A percentile compares a stretch with the other conserved stretches of the same genome.
These are phyloP conservation scores for Druceiella hillmani DNA, from an alignment of 2,888 invertebrate genomes.

Conservation along the genomic window DNA sequence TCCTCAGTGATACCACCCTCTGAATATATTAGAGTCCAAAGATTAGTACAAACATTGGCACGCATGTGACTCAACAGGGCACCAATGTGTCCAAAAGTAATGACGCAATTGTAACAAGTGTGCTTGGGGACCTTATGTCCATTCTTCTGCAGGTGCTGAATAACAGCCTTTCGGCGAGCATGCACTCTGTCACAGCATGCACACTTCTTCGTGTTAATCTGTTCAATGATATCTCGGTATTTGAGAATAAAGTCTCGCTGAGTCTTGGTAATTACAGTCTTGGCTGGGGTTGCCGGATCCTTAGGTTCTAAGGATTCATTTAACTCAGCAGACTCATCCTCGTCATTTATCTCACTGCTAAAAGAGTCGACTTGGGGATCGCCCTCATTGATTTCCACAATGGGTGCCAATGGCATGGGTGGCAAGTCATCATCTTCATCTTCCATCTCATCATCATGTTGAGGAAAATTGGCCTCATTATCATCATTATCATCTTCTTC, in stretches of 20 bases:
- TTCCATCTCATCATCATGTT: slow-evolving; percentile 22
- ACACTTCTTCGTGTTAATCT: slow-evolving; percentile 47
- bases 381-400: slow-evolving; percentile 46
- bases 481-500: slow-evolving; percentile 28
- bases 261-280: slow-evolving; percentile 33
- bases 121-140: slow-evolving; percentile 55
- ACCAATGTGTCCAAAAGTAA: slow-evolving; percentile 51
- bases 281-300: slow-evolving; percentile 1
- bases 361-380: slow-evolving; percentile 39
- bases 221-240: slow-evolving; percentile 44
- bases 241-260: slow-evolving; percentile 45
- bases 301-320: slow-evolving; percentile 39
- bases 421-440: slow-evolving; percentile 40
- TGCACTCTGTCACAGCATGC: slow-evolving; percentile 45
- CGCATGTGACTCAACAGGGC: slow-evolving; percentile 50
- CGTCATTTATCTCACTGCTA: slow-evolving; percentile 37
- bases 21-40: slow-evolving; percentile 49
- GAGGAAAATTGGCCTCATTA: slow-evolving; percentile 31
- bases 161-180: slow-evolving; percentile 48
- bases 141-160: slow-evolving; percentile 50
- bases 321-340: slow-evolving; percentile 35
- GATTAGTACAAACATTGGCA: slow-evolving; percentile 43
- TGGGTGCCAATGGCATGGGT: slow-evolving; percentile 35
- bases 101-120: slow-evolving; percentile 57
- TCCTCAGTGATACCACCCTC: slow-evolving; percentile 48